Evolutionary conservation across 2,888 invertebrate species (phyloP), one percentile per base, ranked within the genome.

Genomic region (Cosmia trapezina): DNA sequence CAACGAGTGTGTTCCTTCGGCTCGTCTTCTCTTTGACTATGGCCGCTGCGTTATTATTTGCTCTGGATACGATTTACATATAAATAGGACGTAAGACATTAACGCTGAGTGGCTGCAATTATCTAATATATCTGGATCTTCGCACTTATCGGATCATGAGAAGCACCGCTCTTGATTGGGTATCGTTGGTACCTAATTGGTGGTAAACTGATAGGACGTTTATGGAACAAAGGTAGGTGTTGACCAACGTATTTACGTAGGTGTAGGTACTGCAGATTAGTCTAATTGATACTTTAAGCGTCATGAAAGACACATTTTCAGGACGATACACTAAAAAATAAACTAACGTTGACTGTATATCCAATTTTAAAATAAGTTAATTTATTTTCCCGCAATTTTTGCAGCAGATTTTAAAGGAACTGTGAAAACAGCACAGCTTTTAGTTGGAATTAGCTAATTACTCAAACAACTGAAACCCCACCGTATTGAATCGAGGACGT

Each of bases 1-100:
- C 88, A 89, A 88, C 87, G 89, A 88, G 84, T 79, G 81, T 69
- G 81, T 70, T 83, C 75, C 70, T 84, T 80, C 73, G 79, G 70
- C 47, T 77, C 75, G 75, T 78, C 73, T 74, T 73, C 54, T 66
- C 59, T 83, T 78, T 72, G 76, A 75, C 59, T 66, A 73, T 73
- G 76, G 74, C 66, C 64, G 77, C 70, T 78, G 68, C 76, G 73
- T 78, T 85, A 83, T 83, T 85, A 78, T 87, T 86, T 81, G 59
- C 61, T 64, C 60, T 72, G 59, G 61, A 61, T 62, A 63, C 51
- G 49, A 80, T 79, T 77, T 79, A 78, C 75, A 77, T 78, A 75
- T 53, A 82, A 70, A 78, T 82, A 74, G 54, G 57, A 78, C 14
- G 33, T 47, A 62, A 45, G 33, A 68, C 33, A 66, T 82, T 72